Evolutionary conservation across 2,113 vertebrate species (phyloP), one percentile per base, ranked within the genome.

Genomic region (Phalacrocorax brasilianus): DNA sequence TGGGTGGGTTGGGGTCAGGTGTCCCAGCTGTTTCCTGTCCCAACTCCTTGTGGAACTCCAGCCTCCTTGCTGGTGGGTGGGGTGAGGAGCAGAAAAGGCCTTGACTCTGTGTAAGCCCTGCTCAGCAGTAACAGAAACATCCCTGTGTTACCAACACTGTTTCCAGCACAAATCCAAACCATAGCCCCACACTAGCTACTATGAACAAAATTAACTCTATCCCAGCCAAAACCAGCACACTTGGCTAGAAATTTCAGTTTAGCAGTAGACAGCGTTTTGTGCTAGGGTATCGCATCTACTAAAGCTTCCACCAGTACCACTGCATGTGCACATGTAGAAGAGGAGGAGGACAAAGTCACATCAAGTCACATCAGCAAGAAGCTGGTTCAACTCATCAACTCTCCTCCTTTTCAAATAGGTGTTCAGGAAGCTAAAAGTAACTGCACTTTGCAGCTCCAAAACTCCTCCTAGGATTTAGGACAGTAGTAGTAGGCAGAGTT

Each of bases 271-370:
- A 71, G 35, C 2, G 12, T 19, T 78, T 50, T 56, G 47, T 63
- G 63, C 40, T 33, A 40, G 50, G 4, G 10, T 20, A 49, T 3
- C 35, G 52, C 49, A 56, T 8, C 20, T 76, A 52, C 47, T 33
- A 52, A 58, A 24, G 44, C 61, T 87, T 33, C 53, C 35, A 40
- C 18, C 47, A 75, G n/a, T 9, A 24, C 21, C 16, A 63, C 11
- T 19, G 11, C 5, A 1, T 3, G 16, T 30, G 11, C 40, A 35
- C 0, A 0, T 5, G 19, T 2, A 44, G 45, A n/a, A 21, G 27
- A 63, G 19, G 12, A 83, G 15, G n/a, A 78, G 4, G 23, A 75
- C 23, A 65, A 14, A 56, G n/a, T 14, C 67, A 27, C 40, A 70
- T 18, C 7, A 19, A 76, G 28, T 42, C 12, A 4, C 11, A 74